Conservation (phyloP, 2,113 vertebrate species). For the Campylorhamphus procurvoides region DNA sequence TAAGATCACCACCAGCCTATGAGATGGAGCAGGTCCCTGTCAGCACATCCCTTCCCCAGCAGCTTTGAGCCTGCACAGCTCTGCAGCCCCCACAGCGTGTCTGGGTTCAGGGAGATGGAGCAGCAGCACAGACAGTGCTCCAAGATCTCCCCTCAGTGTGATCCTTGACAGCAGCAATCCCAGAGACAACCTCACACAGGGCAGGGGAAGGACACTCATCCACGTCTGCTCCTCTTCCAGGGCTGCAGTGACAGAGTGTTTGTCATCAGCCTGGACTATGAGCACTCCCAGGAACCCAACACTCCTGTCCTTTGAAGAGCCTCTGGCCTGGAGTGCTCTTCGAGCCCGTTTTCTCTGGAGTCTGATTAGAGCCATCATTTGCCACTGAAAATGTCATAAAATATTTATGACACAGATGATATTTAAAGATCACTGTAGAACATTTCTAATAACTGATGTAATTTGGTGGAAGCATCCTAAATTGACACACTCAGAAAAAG, state of each 20-base stretch:
- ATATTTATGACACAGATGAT: constrained; percentile 38
- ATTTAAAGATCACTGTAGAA: constrained; percentile 40
- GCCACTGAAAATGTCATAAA: constrained; percentile 42
- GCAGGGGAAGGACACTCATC: no score
- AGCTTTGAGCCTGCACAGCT: background rate
- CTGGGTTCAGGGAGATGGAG: background rate
- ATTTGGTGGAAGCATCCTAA: background rate
- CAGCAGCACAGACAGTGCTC: background rate
- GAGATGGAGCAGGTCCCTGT: accelerated
- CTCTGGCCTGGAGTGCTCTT: background rate
- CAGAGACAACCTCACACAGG: accelerated
- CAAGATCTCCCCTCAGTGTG: accelerated
- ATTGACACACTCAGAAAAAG: background rate
- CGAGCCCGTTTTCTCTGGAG: background rate
- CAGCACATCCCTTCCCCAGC: background rate
- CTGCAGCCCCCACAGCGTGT: background rate
- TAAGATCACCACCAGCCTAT: accelerated
- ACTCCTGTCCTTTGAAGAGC: background rate
- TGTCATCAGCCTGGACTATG: background rate
- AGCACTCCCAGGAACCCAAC: background rate
- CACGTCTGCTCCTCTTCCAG: background rate
- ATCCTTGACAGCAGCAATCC: accelerated
- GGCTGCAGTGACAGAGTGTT: background rate
- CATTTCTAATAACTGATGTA: background rate
- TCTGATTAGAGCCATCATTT: constrained; percentile 29